Percentiles rank a stretch among this genome's conserved stretches.
phyloP scores from a whole-genome alignment of 2,888 invertebrate genomes.

The Lucinisca nassula region DNA sequence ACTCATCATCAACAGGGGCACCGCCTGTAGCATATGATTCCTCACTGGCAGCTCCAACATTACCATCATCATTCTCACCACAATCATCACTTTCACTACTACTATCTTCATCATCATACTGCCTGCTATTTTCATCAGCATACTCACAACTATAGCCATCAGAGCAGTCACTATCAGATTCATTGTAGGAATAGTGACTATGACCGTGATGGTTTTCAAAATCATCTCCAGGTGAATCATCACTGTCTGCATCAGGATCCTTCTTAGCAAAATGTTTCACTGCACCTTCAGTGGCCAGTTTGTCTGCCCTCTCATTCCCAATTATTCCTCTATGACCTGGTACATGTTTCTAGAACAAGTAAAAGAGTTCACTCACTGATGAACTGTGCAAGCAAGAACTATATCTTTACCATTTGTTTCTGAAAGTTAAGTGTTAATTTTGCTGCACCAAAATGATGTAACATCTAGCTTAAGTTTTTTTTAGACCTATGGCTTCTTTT shows the following conservation, averaged over 20 bases:
- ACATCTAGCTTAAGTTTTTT: no score
- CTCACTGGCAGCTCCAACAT: no score
- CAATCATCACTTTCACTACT: neutral
- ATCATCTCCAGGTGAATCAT: no score
- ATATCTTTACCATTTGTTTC: no score
- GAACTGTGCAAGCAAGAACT: no score
- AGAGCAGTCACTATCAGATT: neutral
- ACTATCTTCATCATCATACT: neutral
- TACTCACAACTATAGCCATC: neutral
- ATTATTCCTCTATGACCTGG: conserved; percentile 94
- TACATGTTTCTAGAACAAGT: conserved; percentile 90
- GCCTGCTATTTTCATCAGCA: neutral
- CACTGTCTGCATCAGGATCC: neutral
- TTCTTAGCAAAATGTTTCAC: neutral
- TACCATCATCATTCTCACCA: no score
- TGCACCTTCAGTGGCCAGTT: conserved; percentile 94
- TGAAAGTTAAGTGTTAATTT: no score
- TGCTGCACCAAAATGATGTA: no score
- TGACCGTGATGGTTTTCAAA: neutral
- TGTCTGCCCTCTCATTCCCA: conserved; percentile 98
- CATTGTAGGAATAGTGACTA: neutral
- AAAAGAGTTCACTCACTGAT: neutral
- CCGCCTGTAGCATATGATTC: no score
- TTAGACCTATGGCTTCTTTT: no score
- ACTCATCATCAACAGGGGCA: no score